These are phyloP conservation scores for Hyperoplus immaculatus DNA, from an alignment of 2,797 vertebrate species.

Conservation along the genomic window DNA sequence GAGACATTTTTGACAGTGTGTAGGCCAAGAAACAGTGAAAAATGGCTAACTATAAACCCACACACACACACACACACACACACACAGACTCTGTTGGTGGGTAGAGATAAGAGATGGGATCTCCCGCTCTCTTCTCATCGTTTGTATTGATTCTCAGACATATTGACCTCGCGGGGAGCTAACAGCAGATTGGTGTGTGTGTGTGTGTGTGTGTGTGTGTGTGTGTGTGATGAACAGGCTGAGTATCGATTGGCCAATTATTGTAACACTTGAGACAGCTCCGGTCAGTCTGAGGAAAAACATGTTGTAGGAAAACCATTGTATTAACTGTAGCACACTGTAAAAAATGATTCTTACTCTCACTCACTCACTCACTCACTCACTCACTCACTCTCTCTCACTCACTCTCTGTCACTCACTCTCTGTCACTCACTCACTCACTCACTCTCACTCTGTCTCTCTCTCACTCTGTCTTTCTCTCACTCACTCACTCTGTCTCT, in stretches of 20 bases:
- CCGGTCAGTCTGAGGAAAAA: conserved; percentile 46
- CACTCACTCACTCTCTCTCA: no score
- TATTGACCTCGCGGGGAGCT: conserved; percentile 67
- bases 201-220: no score
- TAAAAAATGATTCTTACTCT: conserved; percentile 48
- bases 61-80: no score
- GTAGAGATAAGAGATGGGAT: conserved; percentile 77
- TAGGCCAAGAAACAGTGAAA: no score
- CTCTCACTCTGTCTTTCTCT: no score
- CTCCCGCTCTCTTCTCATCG: conserved; percentile 70
- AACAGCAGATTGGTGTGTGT: conserved; percentile 34
- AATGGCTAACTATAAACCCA: no score
- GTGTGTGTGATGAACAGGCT: conserved; percentile 68
- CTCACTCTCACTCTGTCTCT: no score
- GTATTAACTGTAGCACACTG: conserved; percentile 31
- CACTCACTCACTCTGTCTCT: no score
- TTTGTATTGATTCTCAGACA: conserved; percentile 79
- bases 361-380: no score
- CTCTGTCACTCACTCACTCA: no score
- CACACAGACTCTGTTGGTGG: conserved; percentile 52
- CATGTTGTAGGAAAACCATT: conserved; percentile 35
- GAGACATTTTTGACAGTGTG: no score
- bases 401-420: no score
- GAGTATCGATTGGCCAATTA: conserved; percentile 81
- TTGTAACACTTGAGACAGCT: conserved; percentile 71